Conservation (phyloP, 2,797 vertebrate genomes). For the Enteromius radiatus region DNA sequence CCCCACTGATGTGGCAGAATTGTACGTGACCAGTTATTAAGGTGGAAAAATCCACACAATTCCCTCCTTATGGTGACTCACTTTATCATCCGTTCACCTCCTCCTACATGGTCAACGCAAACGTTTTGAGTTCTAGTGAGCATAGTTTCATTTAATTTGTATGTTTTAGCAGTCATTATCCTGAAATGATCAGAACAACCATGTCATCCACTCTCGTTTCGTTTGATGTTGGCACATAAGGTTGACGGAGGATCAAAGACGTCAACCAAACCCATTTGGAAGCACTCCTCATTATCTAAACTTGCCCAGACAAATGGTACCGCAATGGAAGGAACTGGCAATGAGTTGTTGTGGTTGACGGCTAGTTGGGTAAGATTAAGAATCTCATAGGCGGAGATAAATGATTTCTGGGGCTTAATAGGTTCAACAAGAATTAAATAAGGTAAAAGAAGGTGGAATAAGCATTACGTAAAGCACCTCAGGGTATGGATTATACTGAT, state of each 20-base stretch:
- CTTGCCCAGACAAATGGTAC: slow-evolving; percentile 42
- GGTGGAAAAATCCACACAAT: slow-evolving; percentile 35
- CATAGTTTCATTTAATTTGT: slow-evolving; percentile 7
- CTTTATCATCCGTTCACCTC: slow-evolving; percentile 8
- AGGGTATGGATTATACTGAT: slow-evolving; percentile 36
- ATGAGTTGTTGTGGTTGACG: slow-evolving; percentile 25
- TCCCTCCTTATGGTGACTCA: slow-evolving; percentile 47
- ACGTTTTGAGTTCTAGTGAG: neutral
- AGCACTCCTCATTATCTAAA: slow-evolving; percentile 46
- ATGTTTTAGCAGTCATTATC: slow-evolving; percentile 5
- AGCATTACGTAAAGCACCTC: slow-evolving; percentile 54
- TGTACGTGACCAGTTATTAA: slow-evolving; percentile 3
- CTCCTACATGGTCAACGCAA: neutral
- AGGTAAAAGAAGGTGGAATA: slow-evolving; percentile 30
- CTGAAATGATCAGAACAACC: slow-evolving; percentile 7
- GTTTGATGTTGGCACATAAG: slow-evolving; percentile 42
- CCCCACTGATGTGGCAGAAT: slow-evolving; percentile 19
- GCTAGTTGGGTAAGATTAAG: slow-evolving; percentile 28
- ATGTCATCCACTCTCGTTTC: slow-evolving; percentile 14
- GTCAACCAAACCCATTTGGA: slow-evolving; percentile 21
- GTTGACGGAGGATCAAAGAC: slow-evolving; percentile 44
- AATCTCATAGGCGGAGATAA: slow-evolving; percentile 31
- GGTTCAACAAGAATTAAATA: neutral
- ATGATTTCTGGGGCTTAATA: slow-evolving; percentile 22
- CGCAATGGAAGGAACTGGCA: slow-evolving; percentile 8